Conservation (phyloP, 2,797 vertebrate species). For the Gymnoscopelus microlampas region DNA sequence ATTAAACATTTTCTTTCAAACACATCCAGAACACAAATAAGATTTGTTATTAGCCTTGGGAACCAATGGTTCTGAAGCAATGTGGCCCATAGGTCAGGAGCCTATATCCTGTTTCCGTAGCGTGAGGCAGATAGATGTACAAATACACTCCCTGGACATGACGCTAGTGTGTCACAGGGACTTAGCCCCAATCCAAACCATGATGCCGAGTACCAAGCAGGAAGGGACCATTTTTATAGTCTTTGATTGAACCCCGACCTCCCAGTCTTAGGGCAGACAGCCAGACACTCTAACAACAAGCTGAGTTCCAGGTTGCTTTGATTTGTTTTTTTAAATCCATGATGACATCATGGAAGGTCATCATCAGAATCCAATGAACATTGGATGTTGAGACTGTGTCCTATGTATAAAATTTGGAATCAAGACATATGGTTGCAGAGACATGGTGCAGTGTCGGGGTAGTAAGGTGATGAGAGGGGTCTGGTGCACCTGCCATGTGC, state of each 20-base stretch:
- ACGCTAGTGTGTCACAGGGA: too few relatives aligned
- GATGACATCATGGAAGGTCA: slow-evolving; percentile 26
- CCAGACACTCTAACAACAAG: slow-evolving; percentile 13
- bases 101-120: too few relatives aligned
- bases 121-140: too few relatives aligned
- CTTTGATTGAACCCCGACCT: too few relatives aligned
- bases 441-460: slow-evolving; percentile 27
- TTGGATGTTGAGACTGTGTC: slow-evolving; percentile 23
- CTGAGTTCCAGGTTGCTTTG: slow-evolving; percentile 39
- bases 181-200: too few relatives aligned
- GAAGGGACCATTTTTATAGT: slow-evolving; percentile 21
- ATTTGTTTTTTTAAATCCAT: slow-evolving; percentile 26
- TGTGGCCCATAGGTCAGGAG: too few relatives aligned
- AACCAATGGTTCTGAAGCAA: too few relatives aligned
- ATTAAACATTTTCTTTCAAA: slow-evolving; percentile 55
- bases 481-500: slow-evolving; percentile 20
- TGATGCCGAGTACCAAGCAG: slow-evolving; percentile 25
- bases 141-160: too few relatives aligned
- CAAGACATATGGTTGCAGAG: slow-evolving; percentile 15
- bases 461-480: slow-evolving; percentile 29
- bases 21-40: slow-evolving; percentile 70
- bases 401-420: slow-evolving; percentile 51
- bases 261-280: too few relatives aligned
- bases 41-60: slow-evolving; percentile 8
- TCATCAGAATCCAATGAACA: slow-evolving; percentile 30